Conservation (phyloP, 2,797 vertebrate species). For the Aeoliscus strigatus region DNA sequence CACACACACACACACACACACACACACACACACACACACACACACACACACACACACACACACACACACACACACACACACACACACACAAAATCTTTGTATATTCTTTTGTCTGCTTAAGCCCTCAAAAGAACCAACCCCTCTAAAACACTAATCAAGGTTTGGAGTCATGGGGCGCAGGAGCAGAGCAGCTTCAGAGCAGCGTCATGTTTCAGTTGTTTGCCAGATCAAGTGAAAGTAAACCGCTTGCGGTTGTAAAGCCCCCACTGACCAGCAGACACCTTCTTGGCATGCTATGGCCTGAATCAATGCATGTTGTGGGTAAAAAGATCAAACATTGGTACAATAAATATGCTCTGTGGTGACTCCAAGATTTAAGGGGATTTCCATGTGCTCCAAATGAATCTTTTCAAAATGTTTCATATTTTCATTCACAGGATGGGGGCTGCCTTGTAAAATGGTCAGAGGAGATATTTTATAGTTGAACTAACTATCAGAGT, state of each 20-base stretch:
- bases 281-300: slow-evolving; percentile 38
- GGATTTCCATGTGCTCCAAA: slow-evolving; percentile 22
- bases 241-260: slow-evolving; percentile 34
- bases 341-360: slow-evolving; percentile 52
- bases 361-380: slow-evolving; percentile 46
- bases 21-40: no score
- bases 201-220: slow-evolving; percentile 31
- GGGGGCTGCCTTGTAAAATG: slow-evolving; percentile 45
- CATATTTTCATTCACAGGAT: slow-evolving; percentile 41
- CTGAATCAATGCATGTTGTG: slow-evolving; percentile 32
- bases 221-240: slow-evolving; percentile 46
- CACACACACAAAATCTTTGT: no score
- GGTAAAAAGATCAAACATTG: slow-evolving; percentile 50
- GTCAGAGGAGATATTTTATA: slow-evolving; percentile 42
- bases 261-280: slow-evolving; percentile 43
- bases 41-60: no score
- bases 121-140: no score
- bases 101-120: no score
- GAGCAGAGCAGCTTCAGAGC: slow-evolving; percentile 5
- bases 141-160: slow-evolving; percentile 13
- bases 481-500: slow-evolving; percentile 34
- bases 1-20: no score
- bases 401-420: slow-evolving; percentile 41
- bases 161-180: slow-evolving; percentile 17
- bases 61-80: no score